Percentiles rank a stretch among this genome's conserved stretches.
These are phyloP conservation scores for Myanophis thanlyinensis DNA, from an alignment of 2,113 vertebrate species.

Conservation along the genomic window DNA sequence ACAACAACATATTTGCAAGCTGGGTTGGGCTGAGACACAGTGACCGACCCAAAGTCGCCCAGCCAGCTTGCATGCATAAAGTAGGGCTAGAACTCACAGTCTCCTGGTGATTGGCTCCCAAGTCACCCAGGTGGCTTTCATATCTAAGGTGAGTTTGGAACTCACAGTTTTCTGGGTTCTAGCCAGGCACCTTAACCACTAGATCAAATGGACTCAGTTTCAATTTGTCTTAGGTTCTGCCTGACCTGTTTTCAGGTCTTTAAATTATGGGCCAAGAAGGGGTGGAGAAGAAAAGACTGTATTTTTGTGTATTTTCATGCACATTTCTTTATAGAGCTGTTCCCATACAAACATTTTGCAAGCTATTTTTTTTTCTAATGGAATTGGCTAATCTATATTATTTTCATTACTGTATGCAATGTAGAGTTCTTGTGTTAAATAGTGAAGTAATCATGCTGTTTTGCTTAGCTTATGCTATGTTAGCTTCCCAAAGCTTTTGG, in stretches of 20 bases:
- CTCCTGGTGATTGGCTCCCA: not conserved
- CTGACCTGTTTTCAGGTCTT: not conserved
- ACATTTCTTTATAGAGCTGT: not conserved
- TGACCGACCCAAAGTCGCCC: not conserved
- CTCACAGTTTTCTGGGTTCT: not conserved
- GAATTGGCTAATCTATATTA: not conserved
- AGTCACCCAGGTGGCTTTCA: not conserved
- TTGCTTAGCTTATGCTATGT: not conserved
- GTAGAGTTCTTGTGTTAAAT: not conserved
- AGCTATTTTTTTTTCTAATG: not conserved
- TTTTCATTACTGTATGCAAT: not conserved
- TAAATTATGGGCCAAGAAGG: not conserved
- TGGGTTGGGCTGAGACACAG: not conserved
- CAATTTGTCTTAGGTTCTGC: not conserved
- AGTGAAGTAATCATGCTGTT: not conserved
- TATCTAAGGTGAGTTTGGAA: not conserved
- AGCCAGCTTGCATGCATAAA: not conserved
- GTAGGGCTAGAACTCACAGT: not conserved
- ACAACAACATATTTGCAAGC: not conserved
- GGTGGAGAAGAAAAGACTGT: not conserved
- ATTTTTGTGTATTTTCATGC: not conserved
- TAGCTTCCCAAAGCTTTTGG: not conserved
- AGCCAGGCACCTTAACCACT: not conserved
- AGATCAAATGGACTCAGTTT: not conserved
- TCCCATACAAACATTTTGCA: not conserved